Evolutionary conservation across 2,113 vertebrate genomes (phyloP).

Genomic region (Polypterus senegalus): DNA sequence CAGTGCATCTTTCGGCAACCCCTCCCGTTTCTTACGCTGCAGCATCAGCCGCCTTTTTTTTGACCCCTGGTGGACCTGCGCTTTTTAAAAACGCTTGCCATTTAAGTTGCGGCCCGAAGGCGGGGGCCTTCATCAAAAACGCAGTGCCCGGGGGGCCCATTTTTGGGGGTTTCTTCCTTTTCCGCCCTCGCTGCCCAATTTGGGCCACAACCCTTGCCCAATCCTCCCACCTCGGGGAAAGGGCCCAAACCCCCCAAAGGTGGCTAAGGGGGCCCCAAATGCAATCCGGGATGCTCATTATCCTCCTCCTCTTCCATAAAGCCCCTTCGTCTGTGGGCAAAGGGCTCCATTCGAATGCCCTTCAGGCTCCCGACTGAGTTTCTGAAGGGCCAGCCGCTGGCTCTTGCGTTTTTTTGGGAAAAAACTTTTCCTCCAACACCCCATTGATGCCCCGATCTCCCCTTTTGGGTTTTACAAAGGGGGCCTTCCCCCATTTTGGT

Average conservation of each 20-base stretch:
- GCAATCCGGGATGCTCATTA: slow-evolving; percentile 85
- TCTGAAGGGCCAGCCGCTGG: slow-evolving; percentile 91
- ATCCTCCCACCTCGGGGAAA: slow-evolving; percentile 88
- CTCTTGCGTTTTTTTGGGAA: slow-evolving; percentile 87
- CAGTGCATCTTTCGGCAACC: slow-evolving; percentile 83
- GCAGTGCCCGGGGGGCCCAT: slow-evolving; percentile 77
- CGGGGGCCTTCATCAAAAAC: slow-evolving; percentile 80
- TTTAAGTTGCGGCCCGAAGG: no score
- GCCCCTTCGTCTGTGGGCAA: slow-evolving; percentile 50
- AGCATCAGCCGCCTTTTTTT: no score
- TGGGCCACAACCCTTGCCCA: slow-evolving; percentile 42
- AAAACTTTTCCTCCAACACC: no score
- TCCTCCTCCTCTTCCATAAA: slow-evolving; percentile 76
- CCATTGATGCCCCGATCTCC: slow-evolving; percentile 57
- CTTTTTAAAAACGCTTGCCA: no score
- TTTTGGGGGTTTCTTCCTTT: slow-evolving; percentile 68
- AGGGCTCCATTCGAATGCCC: slow-evolving; percentile 38
- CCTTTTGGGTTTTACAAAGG: no score
- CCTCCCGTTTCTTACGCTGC: no score
- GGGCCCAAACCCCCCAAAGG: slow-evolving; percentile 91
- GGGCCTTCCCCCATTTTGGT: slow-evolving; percentile 77
- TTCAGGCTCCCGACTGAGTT: slow-evolving; percentile 63
- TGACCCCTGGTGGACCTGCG: no score
- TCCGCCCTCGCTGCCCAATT: slow-evolving; percentile 56
- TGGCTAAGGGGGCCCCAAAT: slow-evolving; percentile 88